Base-by-base conservation (phyloP, 2,797 vertebrate species). In the Poeciliopsis presidionis region DNA sequence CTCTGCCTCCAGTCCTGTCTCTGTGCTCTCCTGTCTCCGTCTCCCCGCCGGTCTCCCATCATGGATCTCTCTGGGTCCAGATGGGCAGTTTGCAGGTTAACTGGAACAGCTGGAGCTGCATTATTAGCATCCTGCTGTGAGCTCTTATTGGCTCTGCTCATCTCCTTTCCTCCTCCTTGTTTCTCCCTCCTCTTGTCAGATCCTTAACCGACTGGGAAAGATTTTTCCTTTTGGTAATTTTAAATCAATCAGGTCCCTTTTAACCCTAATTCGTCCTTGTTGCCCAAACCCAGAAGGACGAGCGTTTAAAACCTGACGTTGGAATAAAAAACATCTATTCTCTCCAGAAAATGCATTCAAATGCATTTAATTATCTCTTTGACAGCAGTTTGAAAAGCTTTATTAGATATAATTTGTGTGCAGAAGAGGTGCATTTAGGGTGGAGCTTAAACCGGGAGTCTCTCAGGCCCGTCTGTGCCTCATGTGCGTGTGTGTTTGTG, bases 11-110 rank as follows among this genome's bases (percentile, higher is more conserved):
- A 18, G 71, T 69, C 70, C 70, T 12, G 36, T 39, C 61, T 75
- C 71, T 39, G 49, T 71, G 45, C 75, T 25, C 74, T 12, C 28
- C 43, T 0, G 41, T 74, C 63, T 83, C 75, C 36, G 30, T 71
- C 53, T 61, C 45, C 25, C 59, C 69, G 53, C 39, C 72, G 57
- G 16, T 75, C 87, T 86, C 78, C 65, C 80, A 49, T 78, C 59
- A 30, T 55, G 20, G 71, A 28, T 85, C 85, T 89, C 90, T 90
- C 91, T 84, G 84, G 97, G 97, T 92, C 97, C 97, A 98, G 97
- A 98, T 98, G 98, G 97, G 96, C 97, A 97, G 97, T 99, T 97
- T 98, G 97, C 97, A 98, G 97, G 98, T 99, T 98, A 99, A 99
- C 97, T 97, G 96, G 96, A 98, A 97, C 97, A 99, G 97, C 98